Conservation (phyloP, 1,140 invertebrate genomes). For the Apis florea region DNA sequence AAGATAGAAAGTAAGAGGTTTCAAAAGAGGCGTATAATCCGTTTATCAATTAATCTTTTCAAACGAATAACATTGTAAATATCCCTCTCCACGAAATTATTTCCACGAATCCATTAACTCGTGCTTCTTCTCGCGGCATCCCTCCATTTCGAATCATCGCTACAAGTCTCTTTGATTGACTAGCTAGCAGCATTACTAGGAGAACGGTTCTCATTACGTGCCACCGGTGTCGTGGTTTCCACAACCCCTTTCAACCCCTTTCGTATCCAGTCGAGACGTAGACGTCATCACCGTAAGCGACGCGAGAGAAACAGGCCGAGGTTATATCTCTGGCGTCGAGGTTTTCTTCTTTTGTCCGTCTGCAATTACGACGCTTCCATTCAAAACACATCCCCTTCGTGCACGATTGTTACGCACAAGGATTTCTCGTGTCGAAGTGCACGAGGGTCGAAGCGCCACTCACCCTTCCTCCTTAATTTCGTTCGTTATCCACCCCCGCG, state of each 20-base stretch:
- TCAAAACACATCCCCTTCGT: conserved; percentile 55
- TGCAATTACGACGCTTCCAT: conserved; percentile 64
- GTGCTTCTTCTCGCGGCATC: not conserved
- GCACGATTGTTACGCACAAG: conserved; percentile 57
- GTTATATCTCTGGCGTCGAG: conserved; percentile 17
- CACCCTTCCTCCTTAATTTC: conserved; percentile 11
- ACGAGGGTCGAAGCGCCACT: not conserved
- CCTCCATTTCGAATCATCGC: too few relatives aligned
- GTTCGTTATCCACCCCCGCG: conserved; percentile 11
- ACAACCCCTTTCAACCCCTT: conserved; percentile 47
- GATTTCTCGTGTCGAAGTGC: conserved; percentile 48
- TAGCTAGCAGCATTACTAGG: conserved; percentile 53
- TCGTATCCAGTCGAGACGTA: conserved; percentile 55
- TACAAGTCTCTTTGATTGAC: conserved; percentile 18
- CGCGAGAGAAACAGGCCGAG: not conserved
- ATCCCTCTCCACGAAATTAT: not conserved
- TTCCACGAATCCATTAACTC: too few relatives aligned
- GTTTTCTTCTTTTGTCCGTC: conserved; percentile 62
- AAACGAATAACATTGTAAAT: not conserved
- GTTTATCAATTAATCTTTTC: too few relatives aligned
- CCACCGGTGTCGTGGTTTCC: conserved; percentile 39
- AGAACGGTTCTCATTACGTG: conserved; percentile 60
- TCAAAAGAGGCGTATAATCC: too few relatives aligned
- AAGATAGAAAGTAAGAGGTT: too few relatives aligned
- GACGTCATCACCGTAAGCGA: conserved; percentile 43